These are phyloP conservation scores for Polylopha cassiicola DNA, from an alignment of 2,888 invertebrate species.

Conservation along the genomic window DNA sequence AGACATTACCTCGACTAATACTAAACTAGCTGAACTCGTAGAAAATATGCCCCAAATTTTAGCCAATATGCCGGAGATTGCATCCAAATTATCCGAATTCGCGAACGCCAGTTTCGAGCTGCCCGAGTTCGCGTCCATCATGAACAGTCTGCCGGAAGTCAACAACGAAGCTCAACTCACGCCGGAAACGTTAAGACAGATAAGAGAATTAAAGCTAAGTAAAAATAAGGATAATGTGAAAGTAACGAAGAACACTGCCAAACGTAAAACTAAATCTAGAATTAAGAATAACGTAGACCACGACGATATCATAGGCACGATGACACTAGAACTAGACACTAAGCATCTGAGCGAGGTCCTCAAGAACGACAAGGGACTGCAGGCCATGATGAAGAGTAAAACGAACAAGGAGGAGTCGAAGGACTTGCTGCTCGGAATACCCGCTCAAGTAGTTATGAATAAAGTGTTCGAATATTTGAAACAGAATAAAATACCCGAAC, in stretches of 20 bases:
- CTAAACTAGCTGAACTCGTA: constrained; percentile 56
- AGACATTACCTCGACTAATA: constrained; percentile 46
- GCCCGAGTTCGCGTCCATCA: constrained; percentile 64
- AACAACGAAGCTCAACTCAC: constrained; percentile 62
- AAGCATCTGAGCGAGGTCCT: constrained; percentile 53
- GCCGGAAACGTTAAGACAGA: constrained; percentile 68
- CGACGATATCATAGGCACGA: constrained; percentile 45
- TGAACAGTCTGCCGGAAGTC: constrained; percentile 59
- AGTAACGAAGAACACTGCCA: constrained; percentile 66
- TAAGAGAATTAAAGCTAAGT: constrained; percentile 61
- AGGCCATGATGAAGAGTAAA: constrained; percentile 49
- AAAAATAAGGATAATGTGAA: constrained; percentile 61
- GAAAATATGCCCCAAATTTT: constrained; percentile 68
- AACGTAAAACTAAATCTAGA: constrained; percentile 58
- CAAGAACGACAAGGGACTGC: constrained; percentile 56
- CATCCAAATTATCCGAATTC: constrained; percentile 56
- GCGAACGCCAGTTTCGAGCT: constrained; percentile 59
- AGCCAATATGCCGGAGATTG: constrained; percentile 68
- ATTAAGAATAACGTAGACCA: constrained; percentile 49
- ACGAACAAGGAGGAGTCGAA: constrained; percentile 53
- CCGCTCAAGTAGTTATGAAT: constrained; percentile 62
- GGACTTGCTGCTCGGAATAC: constrained; percentile 56
- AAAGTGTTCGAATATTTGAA: constrained; percentile 64
- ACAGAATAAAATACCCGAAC: constrained; percentile 51
- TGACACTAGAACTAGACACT: constrained; percentile 59